Evolutionary conservation across 2,888 invertebrate genomes (phyloP).

Genomic region (Pachliopta kotzebuea): DNA sequence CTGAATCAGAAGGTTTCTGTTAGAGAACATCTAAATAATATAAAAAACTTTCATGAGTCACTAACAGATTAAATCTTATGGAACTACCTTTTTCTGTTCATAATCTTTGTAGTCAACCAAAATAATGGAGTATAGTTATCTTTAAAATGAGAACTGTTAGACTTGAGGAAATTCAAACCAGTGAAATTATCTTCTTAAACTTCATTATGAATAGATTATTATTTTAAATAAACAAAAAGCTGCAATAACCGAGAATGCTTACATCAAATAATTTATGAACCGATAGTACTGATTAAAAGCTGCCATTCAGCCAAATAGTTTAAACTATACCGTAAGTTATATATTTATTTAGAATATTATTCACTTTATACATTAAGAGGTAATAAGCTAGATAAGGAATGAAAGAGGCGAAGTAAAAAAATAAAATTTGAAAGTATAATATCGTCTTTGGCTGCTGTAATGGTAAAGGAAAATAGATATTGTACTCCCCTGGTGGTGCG

Average conservation of each 20-base stretch:
- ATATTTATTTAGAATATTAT: conserved; percentile 37
- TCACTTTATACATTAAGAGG: conserved; percentile 42
- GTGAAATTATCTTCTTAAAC: too few species aligned
- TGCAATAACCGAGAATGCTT: conserved; percentile 1
- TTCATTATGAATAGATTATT: too few species aligned
- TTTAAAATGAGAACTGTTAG: too few species aligned
- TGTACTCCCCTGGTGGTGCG: conserved; percentile 64
- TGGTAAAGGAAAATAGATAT: conserved; percentile 39
- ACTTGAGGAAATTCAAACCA: too few species aligned
- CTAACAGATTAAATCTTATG: too few species aligned
- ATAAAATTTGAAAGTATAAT: conserved; percentile 48
- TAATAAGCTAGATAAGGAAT: conserved; percentile 48
- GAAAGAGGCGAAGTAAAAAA: conserved; percentile 44
- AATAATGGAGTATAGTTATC: too few species aligned
- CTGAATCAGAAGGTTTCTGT: neutral
- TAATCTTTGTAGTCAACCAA: too few species aligned
- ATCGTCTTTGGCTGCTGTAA: conserved; percentile 63
- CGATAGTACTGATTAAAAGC: neutral
- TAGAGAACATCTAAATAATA: too few species aligned
- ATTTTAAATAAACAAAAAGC: neutral
- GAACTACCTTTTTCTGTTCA: too few species aligned
- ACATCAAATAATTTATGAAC: conserved; percentile 9
- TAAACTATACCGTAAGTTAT: conserved; percentile 28
- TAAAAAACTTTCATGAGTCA: too few species aligned
- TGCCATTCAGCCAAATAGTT: conserved; percentile 21